Conservation (phyloP, 2,888 invertebrate genomes). For the Cinara cedri region DNA sequence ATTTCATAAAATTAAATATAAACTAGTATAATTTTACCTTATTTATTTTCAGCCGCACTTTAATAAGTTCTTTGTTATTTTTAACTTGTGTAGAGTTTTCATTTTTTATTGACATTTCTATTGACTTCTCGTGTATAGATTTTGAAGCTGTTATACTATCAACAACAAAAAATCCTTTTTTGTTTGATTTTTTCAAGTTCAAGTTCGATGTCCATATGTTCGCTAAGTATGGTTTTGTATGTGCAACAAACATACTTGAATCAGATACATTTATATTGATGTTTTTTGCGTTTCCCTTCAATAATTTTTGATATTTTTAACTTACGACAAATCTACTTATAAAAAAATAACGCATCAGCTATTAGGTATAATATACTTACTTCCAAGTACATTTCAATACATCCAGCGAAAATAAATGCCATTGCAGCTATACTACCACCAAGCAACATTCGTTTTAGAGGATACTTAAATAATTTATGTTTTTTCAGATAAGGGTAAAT, state of each 20-base stretch:
- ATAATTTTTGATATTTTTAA: neutral
- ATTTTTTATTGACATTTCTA: neutral
- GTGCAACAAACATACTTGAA: neutral
- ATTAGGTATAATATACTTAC: conserved; percentile 62
- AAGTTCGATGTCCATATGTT: conserved; percentile 29
- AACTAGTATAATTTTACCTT: neutral
- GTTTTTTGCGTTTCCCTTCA: neutral
- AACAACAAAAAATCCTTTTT: neutral
- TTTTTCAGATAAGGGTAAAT: conserved; percentile 65
- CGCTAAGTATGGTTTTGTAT: neutral
- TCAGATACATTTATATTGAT: neutral
- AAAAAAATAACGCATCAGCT: too few relatives aligned
- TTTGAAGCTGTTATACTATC: neutral
- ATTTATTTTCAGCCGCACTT: neutral
- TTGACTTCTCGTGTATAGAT: neutral
- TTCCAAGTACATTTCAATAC: conserved; percentile 69
- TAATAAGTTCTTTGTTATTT: neutral
- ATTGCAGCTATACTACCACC: conserved; percentile 74
- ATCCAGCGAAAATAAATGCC: conserved; percentile 71
- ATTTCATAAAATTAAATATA: too few relatives aligned
- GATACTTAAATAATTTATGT: conserved; percentile 65
- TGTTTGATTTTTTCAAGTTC: neutral
- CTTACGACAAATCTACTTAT: neutral
- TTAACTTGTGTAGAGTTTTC: neutral
- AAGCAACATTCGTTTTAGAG: conserved; percentile 76